A percentile compares a stretch with the other conserved stretches of the same genome.
Conservation (phyloP, 35 echinoderm and acorn worm species). For the Nesometra sesokonis region DNA sequence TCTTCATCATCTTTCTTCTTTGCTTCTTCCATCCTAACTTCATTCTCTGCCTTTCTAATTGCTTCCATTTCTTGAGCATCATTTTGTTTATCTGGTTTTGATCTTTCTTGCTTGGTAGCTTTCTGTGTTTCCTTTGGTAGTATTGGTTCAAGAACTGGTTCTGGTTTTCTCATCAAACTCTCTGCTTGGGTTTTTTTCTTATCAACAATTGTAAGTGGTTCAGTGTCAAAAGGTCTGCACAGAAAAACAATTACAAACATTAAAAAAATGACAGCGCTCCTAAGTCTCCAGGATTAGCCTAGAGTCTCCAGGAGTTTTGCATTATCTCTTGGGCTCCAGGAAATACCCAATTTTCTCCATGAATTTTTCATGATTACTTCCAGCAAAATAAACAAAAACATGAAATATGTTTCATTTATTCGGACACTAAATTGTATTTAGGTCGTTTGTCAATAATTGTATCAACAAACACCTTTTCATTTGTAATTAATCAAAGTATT, state of each 20-base stretch:
- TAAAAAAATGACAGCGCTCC: too few species aligned
- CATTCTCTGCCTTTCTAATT: conserved; percentile 1
- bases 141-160: neutral
- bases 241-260: neutral
- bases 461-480: too few species aligned
- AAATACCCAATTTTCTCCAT: too few species aligned
- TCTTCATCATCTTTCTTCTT: conserved; percentile 57
- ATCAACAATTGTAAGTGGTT: neutral
- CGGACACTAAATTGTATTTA: too few species aligned
- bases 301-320: too few species aligned
- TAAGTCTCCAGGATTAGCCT: too few species aligned
- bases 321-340: too few species aligned
- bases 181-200: neutral
- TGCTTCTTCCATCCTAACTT: neutral
- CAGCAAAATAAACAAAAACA: too few species aligned
- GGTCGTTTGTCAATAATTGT: too few species aligned
- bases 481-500: too few species aligned
- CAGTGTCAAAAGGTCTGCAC: neutral
- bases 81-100: neutral
- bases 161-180: neutral
- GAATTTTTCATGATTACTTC: too few species aligned
- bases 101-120: neutral
- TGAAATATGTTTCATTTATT: too few species aligned
- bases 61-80: neutral
- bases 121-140: neutral